phyloP scores from a whole-genome alignment of 2,888 invertebrate genomes.

The Steinernema hermaphroditum region DNA sequence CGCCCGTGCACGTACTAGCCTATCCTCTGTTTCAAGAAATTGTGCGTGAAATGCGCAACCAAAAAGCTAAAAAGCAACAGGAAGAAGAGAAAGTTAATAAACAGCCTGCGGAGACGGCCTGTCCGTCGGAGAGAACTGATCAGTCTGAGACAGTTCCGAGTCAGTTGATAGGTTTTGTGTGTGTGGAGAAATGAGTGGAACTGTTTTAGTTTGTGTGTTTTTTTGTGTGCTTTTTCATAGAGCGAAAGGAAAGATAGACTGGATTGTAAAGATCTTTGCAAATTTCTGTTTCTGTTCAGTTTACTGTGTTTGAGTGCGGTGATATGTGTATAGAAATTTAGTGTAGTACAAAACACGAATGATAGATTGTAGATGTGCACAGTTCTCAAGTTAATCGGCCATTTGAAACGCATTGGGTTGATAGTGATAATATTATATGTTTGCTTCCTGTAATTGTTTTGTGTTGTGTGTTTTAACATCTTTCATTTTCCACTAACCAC shows the following conservation, averaged over 20 bases:
- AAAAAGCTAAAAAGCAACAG: slow-evolving; percentile 24
- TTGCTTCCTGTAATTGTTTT: too few species aligned
- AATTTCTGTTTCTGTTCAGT: too few species aligned
- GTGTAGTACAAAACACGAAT: too few species aligned
- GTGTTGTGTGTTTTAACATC: background rate
- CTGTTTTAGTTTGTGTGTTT: background rate
- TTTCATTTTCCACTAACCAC: background rate
- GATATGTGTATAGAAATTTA: too few species aligned
- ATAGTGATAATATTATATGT: too few species aligned
- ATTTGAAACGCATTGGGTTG: too few species aligned
- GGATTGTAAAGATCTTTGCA: too few species aligned
- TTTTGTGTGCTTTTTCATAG: too few species aligned
- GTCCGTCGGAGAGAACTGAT: slow-evolving; percentile 5
- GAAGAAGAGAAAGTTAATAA: background rate
- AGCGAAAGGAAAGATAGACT: too few species aligned
- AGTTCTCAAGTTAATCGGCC: too few species aligned
- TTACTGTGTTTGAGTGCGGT: too few species aligned
- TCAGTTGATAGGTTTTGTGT: slow-evolving; percentile 17
- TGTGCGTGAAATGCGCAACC: slow-evolving; percentile 11
- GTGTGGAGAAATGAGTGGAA: background rate
- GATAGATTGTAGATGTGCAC: too few species aligned
- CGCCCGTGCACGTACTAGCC: background rate
- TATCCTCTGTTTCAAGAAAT: slow-evolving; percentile 22
- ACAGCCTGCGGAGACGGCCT: background rate
- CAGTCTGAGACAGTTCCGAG: slow-evolving; percentile 14